Base-by-base conservation (phyloP, 2,113 vertebrate genomes). In the Probosciger aterrimus region DNA sequence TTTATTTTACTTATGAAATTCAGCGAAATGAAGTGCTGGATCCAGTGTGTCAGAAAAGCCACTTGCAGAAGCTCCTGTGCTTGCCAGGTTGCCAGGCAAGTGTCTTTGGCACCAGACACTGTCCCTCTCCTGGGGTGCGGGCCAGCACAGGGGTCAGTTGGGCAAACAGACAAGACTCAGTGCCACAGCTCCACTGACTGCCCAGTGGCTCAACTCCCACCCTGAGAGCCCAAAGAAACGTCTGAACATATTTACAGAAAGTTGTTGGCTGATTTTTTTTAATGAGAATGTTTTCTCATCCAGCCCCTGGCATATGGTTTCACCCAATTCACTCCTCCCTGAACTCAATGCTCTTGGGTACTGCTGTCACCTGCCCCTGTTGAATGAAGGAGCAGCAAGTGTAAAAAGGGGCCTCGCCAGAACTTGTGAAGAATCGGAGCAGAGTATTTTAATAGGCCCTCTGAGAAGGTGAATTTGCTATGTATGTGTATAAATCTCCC, bases 41-140 rank as follows among this genome's bases (percentile, higher is more conserved):
- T 24, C 35, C 59, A 49, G 30, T 7, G 24, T 44, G 19, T 33
- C 63, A 74, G 49, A 63, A 33, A 53, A 90, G 25, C 41, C 49
- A 41, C 76, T 59, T 86, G 64, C 43, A 83, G 82, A 73, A 92
- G 18, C 41, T 63, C 43, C 35, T 16, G 22, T 80, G 41, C 33
- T 69, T 4, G 1, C 43, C 37, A 39, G 47, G 31, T 82, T 89
- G 47, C 85, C 67, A n/a, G 46, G 20, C 35, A 53, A 73, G 63
- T 8, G 30, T n/a, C 50, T 84, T 18, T 22, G 57, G 63, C 55
- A 28, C 7, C 80, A 47, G 60, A 41, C 4, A 43, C 23, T 5
- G 4, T 9, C 55, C 27, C 75, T 33, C 25, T 77, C 79, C 60
- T 0, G 0, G 16, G 0, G 10, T 16, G 49, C 0, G 6, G 79